Evolutionary conservation across 2,113 vertebrate genomes (phyloP), one percentile per base, ranked within the genome.

Genomic region (Phrynocephalus versicolor): DNA sequence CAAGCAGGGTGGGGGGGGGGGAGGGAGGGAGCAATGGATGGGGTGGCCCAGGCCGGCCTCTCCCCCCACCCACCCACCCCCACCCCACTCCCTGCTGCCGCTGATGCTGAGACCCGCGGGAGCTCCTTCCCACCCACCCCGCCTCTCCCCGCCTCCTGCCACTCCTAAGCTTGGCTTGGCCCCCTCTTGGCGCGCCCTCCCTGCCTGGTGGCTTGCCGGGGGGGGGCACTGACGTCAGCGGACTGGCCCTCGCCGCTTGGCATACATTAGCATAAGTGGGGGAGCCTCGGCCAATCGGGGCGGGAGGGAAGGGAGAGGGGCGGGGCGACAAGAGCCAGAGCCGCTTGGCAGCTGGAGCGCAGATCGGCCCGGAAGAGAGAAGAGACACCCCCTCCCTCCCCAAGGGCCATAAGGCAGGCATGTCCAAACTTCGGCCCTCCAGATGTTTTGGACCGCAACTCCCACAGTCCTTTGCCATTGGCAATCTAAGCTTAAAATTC

Each of bases 251-350:
- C 62, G 87, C 64, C 25, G 79, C 91, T 91, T 92, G 1, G 94
- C 94, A 88, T 65, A 39, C 14, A 94, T 95, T 95, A 89, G 94
- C 94, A 95, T 94, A 94, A 92, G 87, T 2, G n/a, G 91, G 90
- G 39, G 6, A 45, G 81, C 75, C 3, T 25, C 35, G 85, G 1
- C 95, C 95, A 95, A 95, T 96, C 90, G 86, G 91, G 70, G 58
- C 9, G 10, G 77, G 82, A 30, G 85, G 90, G 78, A 33, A n/a
- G 23, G 57, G 41, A 9, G 30, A 18, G 64, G 39, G 73, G 37
- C 9, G n/a, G 82, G 18, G 72, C 30, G 67, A 23, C 10, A 21
- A 1, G 79, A 16, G 25, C 65, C 21, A 64, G n/a, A n/a, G 2
- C 35, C 18, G 62, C 18, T 1, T 30, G 39, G 57, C 7, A 62